These are phyloP conservation scores for Thomomys bottae DNA, from an alignment of 2,113 vertebrate genomes.

Conservation along the genomic window DNA sequence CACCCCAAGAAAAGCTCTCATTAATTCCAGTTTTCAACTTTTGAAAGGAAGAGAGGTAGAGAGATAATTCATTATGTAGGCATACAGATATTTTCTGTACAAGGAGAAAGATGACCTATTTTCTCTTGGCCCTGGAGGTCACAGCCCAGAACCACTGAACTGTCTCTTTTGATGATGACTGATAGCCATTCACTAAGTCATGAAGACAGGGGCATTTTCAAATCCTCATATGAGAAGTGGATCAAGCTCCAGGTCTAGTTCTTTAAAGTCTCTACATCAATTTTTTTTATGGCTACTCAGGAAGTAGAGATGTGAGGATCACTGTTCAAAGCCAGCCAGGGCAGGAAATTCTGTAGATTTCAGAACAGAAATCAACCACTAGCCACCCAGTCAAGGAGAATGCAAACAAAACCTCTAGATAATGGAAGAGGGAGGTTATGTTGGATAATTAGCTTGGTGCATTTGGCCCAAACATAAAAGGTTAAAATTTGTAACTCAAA, in stretches of 20 bases:
- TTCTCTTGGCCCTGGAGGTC: not conserved
- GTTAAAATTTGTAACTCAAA: not conserved
- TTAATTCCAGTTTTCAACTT: not conserved
- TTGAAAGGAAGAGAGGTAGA: not conserved
- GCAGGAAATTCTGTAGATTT: not conserved
- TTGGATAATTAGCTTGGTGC: not conserved
- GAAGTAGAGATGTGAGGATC: no score
- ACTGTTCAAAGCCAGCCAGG: no score
- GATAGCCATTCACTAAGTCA: slow-evolving; percentile 24
- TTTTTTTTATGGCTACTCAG: not conserved
- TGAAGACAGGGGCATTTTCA: not conserved
- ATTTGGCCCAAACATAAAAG: slow-evolving; percentile 21
- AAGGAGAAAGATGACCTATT: not conserved
- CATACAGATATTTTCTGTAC: not conserved
- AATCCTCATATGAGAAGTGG: not conserved
- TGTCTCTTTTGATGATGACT: not conserved
- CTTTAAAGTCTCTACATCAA: not conserved
- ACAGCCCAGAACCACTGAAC: not conserved
- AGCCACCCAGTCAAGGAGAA: not conserved
- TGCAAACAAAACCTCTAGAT: not conserved
- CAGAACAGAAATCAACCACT: not conserved
- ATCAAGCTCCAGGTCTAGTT: not conserved
- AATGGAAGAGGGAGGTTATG: not conserved
- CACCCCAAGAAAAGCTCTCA: not conserved
- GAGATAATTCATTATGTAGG: not conserved